Percentiles rank a stretch among this genome's conserved stretches.
Evolutionary conservation across 2,797 vertebrate species (phyloP).

Genomic region (Oryzias sinensis): DNA sequence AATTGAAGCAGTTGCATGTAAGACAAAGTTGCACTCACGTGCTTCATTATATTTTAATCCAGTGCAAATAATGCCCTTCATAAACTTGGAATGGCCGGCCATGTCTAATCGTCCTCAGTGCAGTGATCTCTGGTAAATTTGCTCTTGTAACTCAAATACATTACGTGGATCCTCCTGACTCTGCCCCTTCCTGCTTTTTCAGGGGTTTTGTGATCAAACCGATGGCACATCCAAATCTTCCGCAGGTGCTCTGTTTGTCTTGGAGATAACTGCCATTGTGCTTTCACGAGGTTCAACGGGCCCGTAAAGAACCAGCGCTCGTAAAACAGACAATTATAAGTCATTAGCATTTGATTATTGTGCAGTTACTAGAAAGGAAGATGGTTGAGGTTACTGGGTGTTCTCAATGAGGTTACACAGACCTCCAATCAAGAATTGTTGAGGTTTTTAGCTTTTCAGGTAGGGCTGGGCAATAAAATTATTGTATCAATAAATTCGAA

Average conservation of each 20-base stretch:
- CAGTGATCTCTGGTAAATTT: conserved; percentile 50
- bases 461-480: too few relatives aligned
- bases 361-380: conserved; percentile 17
- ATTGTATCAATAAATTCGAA: too few relatives aligned
- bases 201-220: conserved; percentile 40
- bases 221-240: conserved; percentile 55
- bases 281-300: conserved; percentile 40
- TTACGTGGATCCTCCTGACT: conserved; percentile 29
- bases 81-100: conserved; percentile 48
- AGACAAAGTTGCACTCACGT: conserved; percentile 77
- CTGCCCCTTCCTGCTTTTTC: conserved; percentile 28
- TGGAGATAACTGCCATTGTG: conserved; percentile 41
- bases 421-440: conserved; percentile 4
- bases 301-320: conserved; percentile 29
- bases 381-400: conserved; percentile 10
- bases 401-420: conserved; percentile 1
- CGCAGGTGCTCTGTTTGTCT: conserved; percentile 49
- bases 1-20: conserved; percentile 78
- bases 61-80: conserved; percentile 64
- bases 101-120: conserved; percentile 49
- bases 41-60: conserved; percentile 81
- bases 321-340: conserved; percentile 23
- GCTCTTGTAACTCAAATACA: conserved; percentile 25
- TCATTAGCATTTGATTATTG: conserved; percentile 24
- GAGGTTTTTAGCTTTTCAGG: not conserved